Evolutionary conservation across 2,888 invertebrate species (phyloP), one percentile per base, ranked within the genome.

Genomic region (Poecilus cupreus): DNA sequence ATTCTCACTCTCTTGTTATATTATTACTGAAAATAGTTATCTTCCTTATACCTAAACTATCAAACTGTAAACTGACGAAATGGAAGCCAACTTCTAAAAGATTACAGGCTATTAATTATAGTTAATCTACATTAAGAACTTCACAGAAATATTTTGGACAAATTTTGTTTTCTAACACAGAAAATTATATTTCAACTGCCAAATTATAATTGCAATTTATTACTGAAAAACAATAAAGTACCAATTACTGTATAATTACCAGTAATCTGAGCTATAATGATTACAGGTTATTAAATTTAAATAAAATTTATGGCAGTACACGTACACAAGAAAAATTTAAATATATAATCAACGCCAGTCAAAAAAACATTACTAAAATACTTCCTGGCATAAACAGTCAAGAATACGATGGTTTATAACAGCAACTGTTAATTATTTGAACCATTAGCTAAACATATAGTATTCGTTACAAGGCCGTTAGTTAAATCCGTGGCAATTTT

Each of bases 391-490:
- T 26, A 26, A 26, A 26, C 26, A 26, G 26, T 26, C 13, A 54
- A 54, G 54, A 8, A 13, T 54, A 37, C 13, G 32, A 20, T 37
- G 18, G 24, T 39, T 37, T 37, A 68, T 68, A 68, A 68, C 39
- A 39, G 18, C 18, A 68, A 68, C 16, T 68, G 39, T 37, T 39
- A 26, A 68, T 68, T 39, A 68, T 68, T 32, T 13, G 10, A 13
- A 68, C 13, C 39, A 68, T 68, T 68, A 68, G 68, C 37, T 68
- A 68, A 68, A 68, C 16, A 68, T 16, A 60, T 8, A 22, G 37
- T 32, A 68, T 39, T 68, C 37, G 39, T 16, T 37, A 37, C 32
- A 68, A 68, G 68, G 32, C 13, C 16, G 32, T 68, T 32, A 32
- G 20, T 32, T 26, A 39, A 68, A 68, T 39, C 68, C 11, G 68